A percentile compares a stretch with the other conserved stretches of the same genome.
Conservation (phyloP, 2,888 invertebrate genomes). For the Clistopyga incitator region DNA sequence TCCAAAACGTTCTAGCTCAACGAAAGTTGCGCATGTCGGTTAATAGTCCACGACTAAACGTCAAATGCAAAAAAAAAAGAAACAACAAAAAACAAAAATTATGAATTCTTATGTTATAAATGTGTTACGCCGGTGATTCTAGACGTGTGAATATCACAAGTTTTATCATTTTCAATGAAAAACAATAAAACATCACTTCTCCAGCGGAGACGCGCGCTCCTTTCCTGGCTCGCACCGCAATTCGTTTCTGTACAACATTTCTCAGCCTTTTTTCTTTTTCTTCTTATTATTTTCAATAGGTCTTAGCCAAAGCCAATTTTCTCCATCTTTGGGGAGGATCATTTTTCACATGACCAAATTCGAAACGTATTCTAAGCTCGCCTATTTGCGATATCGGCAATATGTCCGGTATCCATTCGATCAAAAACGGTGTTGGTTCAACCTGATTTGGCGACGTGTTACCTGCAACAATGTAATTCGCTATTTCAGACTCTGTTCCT, state of each 20-base stretch:
- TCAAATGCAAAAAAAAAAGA: slow-evolving; percentile 20
- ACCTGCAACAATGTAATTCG: slow-evolving; percentile 80
- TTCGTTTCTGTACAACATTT: neutral
- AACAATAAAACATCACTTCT: slow-evolving; percentile 39
- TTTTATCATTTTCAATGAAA: slow-evolving; percentile 46
- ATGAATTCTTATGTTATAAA: slow-evolving; percentile 30
- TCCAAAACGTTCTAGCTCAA: slow-evolving; percentile 6
- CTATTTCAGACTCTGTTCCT: neutral
- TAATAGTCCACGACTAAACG: slow-evolving; percentile 30
- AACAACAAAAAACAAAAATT: slow-evolving; percentile 25
- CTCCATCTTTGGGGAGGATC: slow-evolving; percentile 81
- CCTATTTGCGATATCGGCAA: slow-evolving; percentile 89
- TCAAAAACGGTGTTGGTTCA: slow-evolving; percentile 88
- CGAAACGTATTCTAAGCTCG: slow-evolving; percentile 89
- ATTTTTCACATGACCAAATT: slow-evolving; percentile 88
- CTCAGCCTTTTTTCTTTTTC: slow-evolving; percentile 18
- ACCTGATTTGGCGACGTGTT: slow-evolving; percentile 85
- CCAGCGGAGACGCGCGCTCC: slow-evolving; percentile 6
- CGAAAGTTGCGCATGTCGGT: slow-evolving; percentile 5
- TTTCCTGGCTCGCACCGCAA: neutral
- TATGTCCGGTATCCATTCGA: slow-evolving; percentile 92
- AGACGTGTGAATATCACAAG: slow-evolving; percentile 58
- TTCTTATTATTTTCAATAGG: slow-evolving; percentile 68
- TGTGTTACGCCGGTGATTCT: slow-evolving; percentile 40
- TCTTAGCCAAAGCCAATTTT: slow-evolving; percentile 77